These are phyloP conservation scores for Mycogona germanica DNA, from an alignment of 2,888 invertebrate genomes.

Conservation along the genomic window DNA sequence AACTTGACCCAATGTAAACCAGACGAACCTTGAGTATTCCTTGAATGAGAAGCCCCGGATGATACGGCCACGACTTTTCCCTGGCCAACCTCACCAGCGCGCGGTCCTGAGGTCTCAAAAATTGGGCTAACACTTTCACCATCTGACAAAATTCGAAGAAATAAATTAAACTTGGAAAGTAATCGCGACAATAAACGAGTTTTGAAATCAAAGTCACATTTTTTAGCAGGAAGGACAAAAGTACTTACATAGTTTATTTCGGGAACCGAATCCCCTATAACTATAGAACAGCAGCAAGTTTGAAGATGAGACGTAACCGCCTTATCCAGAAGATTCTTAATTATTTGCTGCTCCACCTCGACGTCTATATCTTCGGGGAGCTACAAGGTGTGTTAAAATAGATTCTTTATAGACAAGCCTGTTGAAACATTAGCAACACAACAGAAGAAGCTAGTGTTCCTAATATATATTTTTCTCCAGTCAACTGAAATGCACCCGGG, in stretches of 20 bases:
- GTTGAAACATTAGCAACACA: too few species aligned
- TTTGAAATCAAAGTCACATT: too few species aligned
- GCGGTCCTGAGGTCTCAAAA: conserved; percentile 11
- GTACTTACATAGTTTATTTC: conserved; percentile 16
- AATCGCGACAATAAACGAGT: too few species aligned
- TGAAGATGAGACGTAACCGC: conserved; percentile 18
- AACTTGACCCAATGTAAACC: too few species aligned
- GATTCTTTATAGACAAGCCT: too few species aligned
- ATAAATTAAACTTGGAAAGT: too few species aligned
- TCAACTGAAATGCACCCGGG: background rate
- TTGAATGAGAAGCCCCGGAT: conserved; percentile 14
- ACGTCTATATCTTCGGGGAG: background rate
- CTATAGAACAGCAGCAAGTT: conserved; percentile 16
- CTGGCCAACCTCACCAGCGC: conserved; percentile 7
- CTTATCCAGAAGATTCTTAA: background rate
- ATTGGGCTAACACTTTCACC: conserved; percentile 6
- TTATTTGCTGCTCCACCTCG: background rate
- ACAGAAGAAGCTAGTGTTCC: too few species aligned
- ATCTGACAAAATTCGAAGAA: conserved; percentile 8
- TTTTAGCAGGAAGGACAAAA: background rate
- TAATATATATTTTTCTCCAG: too few species aligned
- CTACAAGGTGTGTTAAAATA: too few species aligned
- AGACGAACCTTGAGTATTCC: conserved; percentile 14
- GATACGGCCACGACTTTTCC: conserved; percentile 11
- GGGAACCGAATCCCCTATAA: conserved; percentile 10